Evolutionary conservation across 2,113 vertebrate species (phyloP), one percentile per base, ranked within the genome.

Genomic region (Pungitius pungitius): DNA sequence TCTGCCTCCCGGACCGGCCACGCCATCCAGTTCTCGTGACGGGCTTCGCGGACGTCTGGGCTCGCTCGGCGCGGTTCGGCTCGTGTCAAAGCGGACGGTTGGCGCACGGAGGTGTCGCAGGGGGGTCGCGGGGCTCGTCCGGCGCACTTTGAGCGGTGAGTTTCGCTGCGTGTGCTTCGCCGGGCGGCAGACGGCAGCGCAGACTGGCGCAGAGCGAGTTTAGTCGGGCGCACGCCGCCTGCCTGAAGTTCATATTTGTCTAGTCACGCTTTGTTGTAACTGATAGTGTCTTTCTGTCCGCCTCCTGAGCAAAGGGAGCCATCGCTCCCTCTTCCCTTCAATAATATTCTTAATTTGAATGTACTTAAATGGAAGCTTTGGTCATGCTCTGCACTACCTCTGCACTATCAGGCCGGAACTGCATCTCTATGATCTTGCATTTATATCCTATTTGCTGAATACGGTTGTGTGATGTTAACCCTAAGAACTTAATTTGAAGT

Each of bases 81-180:
- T 58, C 1, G 60, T 17, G 69, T 26, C n/a, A 43, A 45, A 64
- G 55, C 76, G 62, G 51, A 61, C 59, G 11, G 56, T 40, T 51
- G 12, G 33, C 9, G 27, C 69, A 9, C 66, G 26, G 51, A n/a
- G 17, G 15, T 49, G 27, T 15, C 47, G 40, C 10, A 22, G 5
- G 63, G 47, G 51, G 52, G 37, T 51, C 26, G 22, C 8, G 12
- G 52, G 45, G 67, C 68, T 20, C 57, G 60, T 65, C 49, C 4
- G n/a, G 22, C n/a, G 60, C 74, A 30, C 52, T 7, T 47, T 17
- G 24, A 79, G 75, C 57, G 89, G 92, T 93, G 88, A 90, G 92
- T 92, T 87, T 52, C 22, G 3, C 11, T 83, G 51, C 33, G 52
- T 45, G 47, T 26, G 77, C 57, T 77, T 75, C 64, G 65, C 49